Percentiles rank a stretch among this genome's conserved stretches.
Evolutionary conservation across 2,888 invertebrate genomes (phyloP).

Genomic region (Stenchaetothrips biformis): DNA sequence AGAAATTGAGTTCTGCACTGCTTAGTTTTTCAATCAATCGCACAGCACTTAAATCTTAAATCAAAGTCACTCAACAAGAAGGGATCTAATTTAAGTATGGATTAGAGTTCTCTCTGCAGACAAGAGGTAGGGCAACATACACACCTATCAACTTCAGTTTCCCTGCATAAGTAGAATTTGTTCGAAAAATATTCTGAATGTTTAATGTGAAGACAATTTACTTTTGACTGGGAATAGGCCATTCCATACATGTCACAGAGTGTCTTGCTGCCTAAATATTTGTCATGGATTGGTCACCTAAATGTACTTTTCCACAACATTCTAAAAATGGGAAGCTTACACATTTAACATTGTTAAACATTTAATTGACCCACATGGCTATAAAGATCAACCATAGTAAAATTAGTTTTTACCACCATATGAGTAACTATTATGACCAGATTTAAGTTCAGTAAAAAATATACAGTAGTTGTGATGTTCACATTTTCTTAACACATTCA

Average conservation of each 20-base stretch:
- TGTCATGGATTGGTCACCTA: neutral
- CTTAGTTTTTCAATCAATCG: neutral
- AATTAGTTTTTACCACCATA: neutral
- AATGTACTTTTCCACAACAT: neutral
- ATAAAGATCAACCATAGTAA: neutral
- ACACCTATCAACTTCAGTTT: neutral
- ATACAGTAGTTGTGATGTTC: neutral
- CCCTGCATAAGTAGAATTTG: neutral
- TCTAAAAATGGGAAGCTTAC: neutral
- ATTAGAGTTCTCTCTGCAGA: neutral
- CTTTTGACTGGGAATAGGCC: neutral
- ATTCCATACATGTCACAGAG: neutral
- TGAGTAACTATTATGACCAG: neutral
- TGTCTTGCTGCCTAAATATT: neutral
- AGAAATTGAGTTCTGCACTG: no score
- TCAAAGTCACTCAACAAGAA: neutral
- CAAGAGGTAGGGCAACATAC: neutral
- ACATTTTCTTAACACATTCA: neutral
- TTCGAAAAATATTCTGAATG: neutral
- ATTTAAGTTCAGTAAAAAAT: neutral
- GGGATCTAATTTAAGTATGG: neutral
- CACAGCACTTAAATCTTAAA: neutral
- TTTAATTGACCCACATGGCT: neutral
- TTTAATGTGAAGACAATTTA: neutral
- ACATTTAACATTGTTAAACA: neutral